Conservation (phyloP, 1,140 invertebrate species). For the Drosophila ogumai region DNA sequence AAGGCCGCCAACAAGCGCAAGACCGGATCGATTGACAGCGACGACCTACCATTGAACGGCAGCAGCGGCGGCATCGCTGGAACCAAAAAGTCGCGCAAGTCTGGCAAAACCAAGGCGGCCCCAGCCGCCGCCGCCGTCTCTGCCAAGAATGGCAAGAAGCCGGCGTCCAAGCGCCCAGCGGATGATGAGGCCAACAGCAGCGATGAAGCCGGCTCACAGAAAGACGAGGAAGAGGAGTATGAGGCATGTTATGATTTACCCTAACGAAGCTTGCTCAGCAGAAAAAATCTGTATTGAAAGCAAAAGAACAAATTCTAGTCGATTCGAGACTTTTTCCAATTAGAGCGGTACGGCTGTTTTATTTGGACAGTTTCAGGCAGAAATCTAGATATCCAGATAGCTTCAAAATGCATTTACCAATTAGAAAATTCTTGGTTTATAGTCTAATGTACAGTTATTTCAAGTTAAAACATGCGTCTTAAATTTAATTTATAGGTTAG, state of each 20-base stretch:
- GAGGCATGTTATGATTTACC: slow-evolving; percentile 38
- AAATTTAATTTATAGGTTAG: too few relatives aligned
- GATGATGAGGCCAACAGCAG: slow-evolving; percentile 17
- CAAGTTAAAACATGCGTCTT: not conserved
- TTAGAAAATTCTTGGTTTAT: not conserved
- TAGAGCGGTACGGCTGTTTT: not conserved
- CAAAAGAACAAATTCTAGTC: not conserved
- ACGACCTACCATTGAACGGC: slow-evolving; percentile 61
- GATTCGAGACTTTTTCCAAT: not conserved
- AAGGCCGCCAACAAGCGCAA: slow-evolving; percentile 36
- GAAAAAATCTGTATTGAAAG: not conserved
- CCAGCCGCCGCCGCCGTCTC: slow-evolving; percentile 6
- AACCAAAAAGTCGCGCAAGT: slow-evolving; percentile 49
- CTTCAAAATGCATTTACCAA: not conserved
- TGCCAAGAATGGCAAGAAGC: slow-evolving; percentile 43
- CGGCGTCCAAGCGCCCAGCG: slow-evolving; percentile 7
- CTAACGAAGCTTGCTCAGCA: not conserved
- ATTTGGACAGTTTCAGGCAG: not conserved
- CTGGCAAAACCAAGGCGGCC: slow-evolving; percentile 32
- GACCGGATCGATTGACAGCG: slow-evolving; percentile 45
- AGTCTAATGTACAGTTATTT: too few relatives aligned
- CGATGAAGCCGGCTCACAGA: not conserved
- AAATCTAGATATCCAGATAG: not conserved
- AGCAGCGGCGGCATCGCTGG: slow-evolving; percentile 21
- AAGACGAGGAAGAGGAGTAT: slow-evolving; percentile 46